Conservation (phyloP, 2,113 vertebrate species). For the Siphamia tubifer region DNA sequence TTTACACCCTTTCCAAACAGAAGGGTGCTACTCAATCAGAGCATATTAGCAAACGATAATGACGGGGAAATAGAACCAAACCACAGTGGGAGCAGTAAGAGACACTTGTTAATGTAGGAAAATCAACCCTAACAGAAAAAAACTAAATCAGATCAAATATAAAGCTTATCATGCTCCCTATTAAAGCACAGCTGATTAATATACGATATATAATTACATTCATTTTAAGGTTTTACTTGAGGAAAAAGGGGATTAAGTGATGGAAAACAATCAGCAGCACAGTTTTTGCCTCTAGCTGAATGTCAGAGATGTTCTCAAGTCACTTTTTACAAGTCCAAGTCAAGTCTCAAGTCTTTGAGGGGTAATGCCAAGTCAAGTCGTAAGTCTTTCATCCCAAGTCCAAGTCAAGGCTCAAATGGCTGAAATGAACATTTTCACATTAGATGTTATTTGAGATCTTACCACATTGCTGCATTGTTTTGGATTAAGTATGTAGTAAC, state of each 20-base stretch:
- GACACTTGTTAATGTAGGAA: conserved; percentile 27
- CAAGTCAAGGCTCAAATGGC: too few species aligned
- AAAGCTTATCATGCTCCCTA: not conserved
- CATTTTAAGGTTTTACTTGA: not conserved
- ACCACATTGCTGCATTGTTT: too few species aligned
- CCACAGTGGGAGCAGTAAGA: not conserved
- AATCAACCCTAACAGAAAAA: conserved; percentile 6
- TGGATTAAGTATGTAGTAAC: too few species aligned
- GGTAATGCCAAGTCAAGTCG: too few species aligned
- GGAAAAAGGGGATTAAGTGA: not conserved
- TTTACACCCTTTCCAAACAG: conserved; percentile 27
- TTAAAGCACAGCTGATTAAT: not conserved
- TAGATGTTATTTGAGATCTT: too few species aligned
- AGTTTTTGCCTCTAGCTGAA: conserved; percentile 13
- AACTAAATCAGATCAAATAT: conserved; percentile 6
- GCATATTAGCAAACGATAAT: conserved; percentile 28
- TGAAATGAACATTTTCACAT: too few species aligned
- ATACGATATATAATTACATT: not conserved
- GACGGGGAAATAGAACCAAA: conserved; percentile 9
- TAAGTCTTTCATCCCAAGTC: too few species aligned
- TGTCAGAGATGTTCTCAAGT: conserved; percentile 19
- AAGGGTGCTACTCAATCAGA: conserved; percentile 32
- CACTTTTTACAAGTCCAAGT: too few species aligned
- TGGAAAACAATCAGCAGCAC: not conserved
- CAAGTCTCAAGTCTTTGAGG: too few species aligned